phyloP scores from a whole-genome alignment of 2,797 vertebrate species.

The Hippopotamyrus pictus region DNA sequence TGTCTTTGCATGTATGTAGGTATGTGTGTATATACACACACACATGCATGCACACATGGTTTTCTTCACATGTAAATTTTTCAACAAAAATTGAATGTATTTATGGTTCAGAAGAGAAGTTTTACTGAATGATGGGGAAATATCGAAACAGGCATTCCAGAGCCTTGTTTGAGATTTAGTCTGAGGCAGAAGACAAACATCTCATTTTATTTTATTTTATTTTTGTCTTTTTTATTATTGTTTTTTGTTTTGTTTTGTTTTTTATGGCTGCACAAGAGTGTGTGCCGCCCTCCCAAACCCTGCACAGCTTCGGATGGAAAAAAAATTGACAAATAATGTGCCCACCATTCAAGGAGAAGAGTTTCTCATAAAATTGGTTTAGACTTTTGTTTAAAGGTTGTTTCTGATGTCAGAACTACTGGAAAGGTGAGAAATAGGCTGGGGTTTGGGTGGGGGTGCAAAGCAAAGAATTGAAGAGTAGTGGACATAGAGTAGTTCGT shows the following conservation, averaged over 20 bases:
- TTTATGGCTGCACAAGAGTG: conserved; percentile 2
- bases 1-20: conserved; percentile 63
- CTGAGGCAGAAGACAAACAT: conserved; percentile 61
- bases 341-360: conserved; percentile 15
- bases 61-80: conserved; percentile 59
- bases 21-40: conserved; percentile 42
- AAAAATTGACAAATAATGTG: conserved; percentile 37
- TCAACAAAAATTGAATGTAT: conserved; percentile 83
- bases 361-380: background rate
- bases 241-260: conserved; percentile 48
- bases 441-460: conserved; percentile 38
- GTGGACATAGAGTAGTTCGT: conserved; percentile 66
- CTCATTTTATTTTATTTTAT: conserved; percentile 67
- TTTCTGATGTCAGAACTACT: conserved; percentile 64
- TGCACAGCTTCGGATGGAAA: conserved; percentile 22
- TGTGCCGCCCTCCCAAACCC: background rate
- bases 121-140: conserved; percentile 71
- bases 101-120: conserved; percentile 74
- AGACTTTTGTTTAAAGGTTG: conserved; percentile 26
- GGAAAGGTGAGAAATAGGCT: conserved; percentile 73
- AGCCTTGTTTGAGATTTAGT: conserved; percentile 63
- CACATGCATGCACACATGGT: conserved; percentile 44
- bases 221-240: conserved; percentile 52
- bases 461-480: conserved; percentile 19
- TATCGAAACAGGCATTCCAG: conserved; percentile 69